Conservation (phyloP, 2,113 vertebrate genomes). For the Tragulus kanchil region DNA sequence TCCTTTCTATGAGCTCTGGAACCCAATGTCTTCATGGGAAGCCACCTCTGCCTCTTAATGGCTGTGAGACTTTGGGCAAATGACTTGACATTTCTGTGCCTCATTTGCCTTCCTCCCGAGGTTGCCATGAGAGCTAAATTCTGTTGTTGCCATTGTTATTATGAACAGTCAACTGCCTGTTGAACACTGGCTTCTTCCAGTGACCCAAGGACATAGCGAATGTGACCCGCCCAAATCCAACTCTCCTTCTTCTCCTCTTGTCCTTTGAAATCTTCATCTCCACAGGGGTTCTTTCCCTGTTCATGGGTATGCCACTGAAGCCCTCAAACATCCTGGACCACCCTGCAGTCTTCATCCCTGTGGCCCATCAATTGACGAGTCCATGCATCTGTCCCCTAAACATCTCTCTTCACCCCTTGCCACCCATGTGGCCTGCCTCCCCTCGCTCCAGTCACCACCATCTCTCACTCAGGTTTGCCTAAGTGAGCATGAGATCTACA, state of each 20-base stretch:
- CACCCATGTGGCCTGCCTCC: rapidly evolving
- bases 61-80: background rate
- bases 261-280: background rate
- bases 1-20: background rate
- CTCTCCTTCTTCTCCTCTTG: background rate
- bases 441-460: background rate
- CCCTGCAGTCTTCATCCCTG: background rate
- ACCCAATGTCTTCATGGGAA: background rate
- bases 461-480: background rate
- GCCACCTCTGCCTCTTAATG: background rate
- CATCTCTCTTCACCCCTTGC: background rate
- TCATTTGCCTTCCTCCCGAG: background rate
- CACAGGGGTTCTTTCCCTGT: background rate
- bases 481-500: background rate
- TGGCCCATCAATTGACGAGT: background rate
- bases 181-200: background rate
- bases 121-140: background rate
- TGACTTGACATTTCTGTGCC: background rate
- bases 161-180: background rate
- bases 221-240: background rate
- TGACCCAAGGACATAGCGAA: too few species aligned
- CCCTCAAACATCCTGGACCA: too few species aligned
- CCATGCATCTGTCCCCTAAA: background rate
- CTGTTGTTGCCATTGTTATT: background rate
- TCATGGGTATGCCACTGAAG: background rate